Evolutionary conservation across 2,797 vertebrate genomes (phyloP).

Genomic region (Aphelocoma californica): DNA sequence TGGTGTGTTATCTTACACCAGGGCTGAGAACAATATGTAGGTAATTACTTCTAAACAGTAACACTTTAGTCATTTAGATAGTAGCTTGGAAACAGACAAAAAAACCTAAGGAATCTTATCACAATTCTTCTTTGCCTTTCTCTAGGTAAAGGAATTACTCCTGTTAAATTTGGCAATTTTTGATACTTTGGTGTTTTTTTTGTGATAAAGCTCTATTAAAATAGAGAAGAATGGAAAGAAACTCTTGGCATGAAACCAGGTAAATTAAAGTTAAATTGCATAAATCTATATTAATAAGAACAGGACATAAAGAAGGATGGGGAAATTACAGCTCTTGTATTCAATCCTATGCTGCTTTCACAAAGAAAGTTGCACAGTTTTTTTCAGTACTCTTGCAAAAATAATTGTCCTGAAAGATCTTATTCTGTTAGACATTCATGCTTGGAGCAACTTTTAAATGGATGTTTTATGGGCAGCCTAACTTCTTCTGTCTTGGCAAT

Average conservation of each 20-base stretch:
- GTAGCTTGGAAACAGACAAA: not conserved
- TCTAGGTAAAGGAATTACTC: not conserved
- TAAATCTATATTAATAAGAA: not conserved
- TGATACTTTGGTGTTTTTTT: not conserved
- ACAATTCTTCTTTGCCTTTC: not conserved
- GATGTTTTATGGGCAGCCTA: not conserved
- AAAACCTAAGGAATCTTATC: not conserved
- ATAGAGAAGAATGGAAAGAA: not conserved
- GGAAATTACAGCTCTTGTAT: not conserved
- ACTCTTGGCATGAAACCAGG: not conserved
- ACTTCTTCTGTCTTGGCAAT: constrained; percentile 6
- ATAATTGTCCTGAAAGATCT: not conserved
- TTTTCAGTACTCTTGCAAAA: constrained; percentile 21
- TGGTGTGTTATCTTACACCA: not conserved
- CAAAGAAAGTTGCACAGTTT: not conserved
- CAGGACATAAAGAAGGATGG: not conserved
- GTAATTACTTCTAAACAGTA: not conserved
- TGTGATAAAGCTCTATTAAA: not conserved
- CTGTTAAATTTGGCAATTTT: not conserved
- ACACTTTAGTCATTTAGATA: not conserved
- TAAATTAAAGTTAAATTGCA: not conserved
- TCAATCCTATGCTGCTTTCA: constrained; percentile 13
- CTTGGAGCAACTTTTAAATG: constrained; percentile 22
- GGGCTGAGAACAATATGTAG: not conserved
- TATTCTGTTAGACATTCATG: constrained; percentile 20